Base-by-base conservation (phyloP, 2,113 vertebrate genomes). In the Spheniscus mendiculus region DNA sequence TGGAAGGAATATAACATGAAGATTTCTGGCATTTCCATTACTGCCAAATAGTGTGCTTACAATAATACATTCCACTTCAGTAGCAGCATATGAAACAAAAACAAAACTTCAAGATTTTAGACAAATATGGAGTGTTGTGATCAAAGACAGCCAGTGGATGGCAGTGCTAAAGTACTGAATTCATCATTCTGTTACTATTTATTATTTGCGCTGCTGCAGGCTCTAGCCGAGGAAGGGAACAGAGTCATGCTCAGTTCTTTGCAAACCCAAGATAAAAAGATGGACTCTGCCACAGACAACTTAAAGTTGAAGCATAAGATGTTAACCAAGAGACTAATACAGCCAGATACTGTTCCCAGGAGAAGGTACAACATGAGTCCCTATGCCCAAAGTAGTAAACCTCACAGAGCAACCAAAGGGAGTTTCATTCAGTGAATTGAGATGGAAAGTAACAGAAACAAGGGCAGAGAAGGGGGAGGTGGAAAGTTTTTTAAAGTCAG, bases 141-240 rank as follows among this genome's bases (percentile, higher is more conserved):
- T 47, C 26, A 72, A 62, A 84, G 40, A 29, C 26, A 59, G 59
- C 72, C 91, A 82, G 69, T 18, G 62, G 96, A 88, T 93, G 91
- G 84, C 93, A 95, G 77, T 83, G 74, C 32, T 82, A 15, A 78
- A 77, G 29, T 70, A 71, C 32, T 36, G 42, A 89, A 87, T 87
- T 85, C 29, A 45, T 72, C 0, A 2, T 69, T 66, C 38, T 71
- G n/a, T 16, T 42, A 17, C 72, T 53, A 47, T 72, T 83, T 80
- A 29, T 44, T 47, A 36, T 32, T 76, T 59, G 40, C 2, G 1
- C 17, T 55, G n/a, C 18, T 36, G 25, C 12, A 20, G 23, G 40
- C 58, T 82, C 29, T 59, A 71, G 15, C 23, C 1, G 2, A 71
- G 65, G 7, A 76, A 47, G 17, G 27, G 38, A 78, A 63, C 19